Percentiles rank a stretch among this genome's conserved stretches.
Conservation (phyloP, 2,113 vertebrate species). For the Alexandromys fortis region DNA sequence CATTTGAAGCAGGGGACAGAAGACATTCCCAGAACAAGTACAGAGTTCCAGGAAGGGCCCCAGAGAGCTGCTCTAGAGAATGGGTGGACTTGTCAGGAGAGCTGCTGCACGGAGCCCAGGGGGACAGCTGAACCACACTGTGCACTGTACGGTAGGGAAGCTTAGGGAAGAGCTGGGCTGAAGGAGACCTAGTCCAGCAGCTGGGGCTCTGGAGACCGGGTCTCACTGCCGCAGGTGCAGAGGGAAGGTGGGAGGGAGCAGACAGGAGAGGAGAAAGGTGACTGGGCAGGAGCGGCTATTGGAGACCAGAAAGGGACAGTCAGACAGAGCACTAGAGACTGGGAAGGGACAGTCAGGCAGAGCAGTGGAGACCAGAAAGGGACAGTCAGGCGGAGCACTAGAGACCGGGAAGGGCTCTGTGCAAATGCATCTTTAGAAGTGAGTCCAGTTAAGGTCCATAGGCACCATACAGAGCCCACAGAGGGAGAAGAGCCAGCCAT, state of each 20-base stretch:
- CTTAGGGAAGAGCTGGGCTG: background rate
- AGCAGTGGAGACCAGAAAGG: background rate
- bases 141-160: too few species aligned
- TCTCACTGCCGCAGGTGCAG: background rate
- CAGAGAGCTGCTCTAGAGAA: background rate
- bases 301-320: background rate
- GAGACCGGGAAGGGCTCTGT: background rate
- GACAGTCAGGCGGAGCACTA: too few species aligned
- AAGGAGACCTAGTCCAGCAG: background rate
- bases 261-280: background rate
- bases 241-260: background rate
- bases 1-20: background rate
- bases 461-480: background rate
- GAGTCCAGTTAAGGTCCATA: background rate
- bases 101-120: background rate
- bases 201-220: background rate
- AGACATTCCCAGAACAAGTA: background rate
- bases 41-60: too few species aligned
- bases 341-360: too few species aligned
- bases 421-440: background rate
- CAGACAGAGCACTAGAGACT: background rate
- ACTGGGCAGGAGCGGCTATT: background rate
- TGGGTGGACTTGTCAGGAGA: background rate
- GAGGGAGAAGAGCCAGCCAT: too few species aligned
- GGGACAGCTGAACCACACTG: background rate